Percentiles rank a stretch among this genome's conserved stretches.
Conservation (phyloP, 2,113 vertebrate genomes). For the Callaeas wilsoni region DNA sequence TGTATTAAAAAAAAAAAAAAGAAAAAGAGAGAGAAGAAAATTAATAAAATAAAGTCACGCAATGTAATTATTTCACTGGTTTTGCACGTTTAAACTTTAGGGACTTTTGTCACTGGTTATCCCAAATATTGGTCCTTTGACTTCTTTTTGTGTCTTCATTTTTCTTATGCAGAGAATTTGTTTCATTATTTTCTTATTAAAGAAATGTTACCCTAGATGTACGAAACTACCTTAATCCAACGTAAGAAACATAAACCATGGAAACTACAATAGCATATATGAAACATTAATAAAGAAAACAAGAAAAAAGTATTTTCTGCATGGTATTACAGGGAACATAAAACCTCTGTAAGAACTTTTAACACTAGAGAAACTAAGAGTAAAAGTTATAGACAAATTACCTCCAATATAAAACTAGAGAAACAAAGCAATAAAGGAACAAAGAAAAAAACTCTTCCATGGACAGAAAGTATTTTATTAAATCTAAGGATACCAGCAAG, state of each 20-base stretch:
- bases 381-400: background rate
- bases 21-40: background rate
- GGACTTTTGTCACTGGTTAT: background rate
- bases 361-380: background rate
- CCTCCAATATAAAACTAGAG: background rate
- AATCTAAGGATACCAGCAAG: background rate
- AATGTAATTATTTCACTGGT: background rate
- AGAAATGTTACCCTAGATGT: background rate
- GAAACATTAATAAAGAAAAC: background rate
- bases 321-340: background rate
- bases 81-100: background rate
- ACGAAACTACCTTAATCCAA: background rate
- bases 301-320: background rate
- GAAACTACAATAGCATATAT: background rate
- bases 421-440: background rate
- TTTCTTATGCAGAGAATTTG: background rate
- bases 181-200: background rate
- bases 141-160: background rate
- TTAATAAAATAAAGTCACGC: background rate
- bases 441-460: background rate
- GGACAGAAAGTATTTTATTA: conserved; percentile 1
- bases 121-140: background rate
- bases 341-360: background rate
- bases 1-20: background rate
- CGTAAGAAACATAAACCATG: background rate